Evolutionary conservation across 2,797 vertebrate genomes (phyloP).

Genomic region (Perodicticus potto): DNA sequence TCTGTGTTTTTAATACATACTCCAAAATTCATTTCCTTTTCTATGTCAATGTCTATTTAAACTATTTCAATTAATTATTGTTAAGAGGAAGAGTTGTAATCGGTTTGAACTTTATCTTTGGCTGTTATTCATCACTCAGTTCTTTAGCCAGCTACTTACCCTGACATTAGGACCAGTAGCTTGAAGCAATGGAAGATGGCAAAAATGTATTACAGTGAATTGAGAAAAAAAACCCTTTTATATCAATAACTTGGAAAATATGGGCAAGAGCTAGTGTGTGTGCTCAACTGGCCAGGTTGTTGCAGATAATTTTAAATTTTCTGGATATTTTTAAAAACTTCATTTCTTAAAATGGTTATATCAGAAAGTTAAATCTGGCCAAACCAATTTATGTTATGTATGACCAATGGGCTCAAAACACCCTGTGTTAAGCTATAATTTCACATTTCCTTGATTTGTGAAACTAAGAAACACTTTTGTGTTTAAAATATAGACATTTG

Average conservation of each 20-base stretch:
- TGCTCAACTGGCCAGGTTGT: neutral
- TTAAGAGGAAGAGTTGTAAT: slow-evolving; percentile 73
- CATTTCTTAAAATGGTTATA: slow-evolving; percentile 59
- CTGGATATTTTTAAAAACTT: slow-evolving; percentile 21
- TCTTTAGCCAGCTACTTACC: slow-evolving; percentile 72
- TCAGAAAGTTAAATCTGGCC: slow-evolving; percentile 49
- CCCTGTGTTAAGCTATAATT: slow-evolving; percentile 73
- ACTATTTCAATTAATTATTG: slow-evolving; percentile 79
- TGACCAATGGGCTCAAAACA: slow-evolving; percentile 71
- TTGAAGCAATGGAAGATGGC: slow-evolving; percentile 23
- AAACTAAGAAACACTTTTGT: slow-evolving; percentile 81
- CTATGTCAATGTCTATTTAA: slow-evolving; percentile 66
- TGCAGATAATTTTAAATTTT: slow-evolving; percentile 51
- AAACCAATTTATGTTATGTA: slow-evolving; percentile 59
- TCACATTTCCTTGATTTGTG: slow-evolving; percentile 81
- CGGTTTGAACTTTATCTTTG: slow-evolving; percentile 73
- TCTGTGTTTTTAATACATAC: slow-evolving; percentile 76
- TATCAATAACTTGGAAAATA: neutral
- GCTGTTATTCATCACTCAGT: slow-evolving; percentile 48
- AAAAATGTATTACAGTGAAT: neutral
- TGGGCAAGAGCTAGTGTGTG: neutral
- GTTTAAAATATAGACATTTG: slow-evolving; percentile 80
- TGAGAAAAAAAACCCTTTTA: neutral
- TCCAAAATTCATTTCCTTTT: slow-evolving; percentile 77
- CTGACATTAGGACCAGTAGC: slow-evolving; percentile 47